A percentile compares a stretch with the other conserved stretches of the same genome.
These are phyloP conservation scores for Cylloceria caligata DNA, from an alignment of 2,888 invertebrate genomes.

Conservation along the genomic window DNA sequence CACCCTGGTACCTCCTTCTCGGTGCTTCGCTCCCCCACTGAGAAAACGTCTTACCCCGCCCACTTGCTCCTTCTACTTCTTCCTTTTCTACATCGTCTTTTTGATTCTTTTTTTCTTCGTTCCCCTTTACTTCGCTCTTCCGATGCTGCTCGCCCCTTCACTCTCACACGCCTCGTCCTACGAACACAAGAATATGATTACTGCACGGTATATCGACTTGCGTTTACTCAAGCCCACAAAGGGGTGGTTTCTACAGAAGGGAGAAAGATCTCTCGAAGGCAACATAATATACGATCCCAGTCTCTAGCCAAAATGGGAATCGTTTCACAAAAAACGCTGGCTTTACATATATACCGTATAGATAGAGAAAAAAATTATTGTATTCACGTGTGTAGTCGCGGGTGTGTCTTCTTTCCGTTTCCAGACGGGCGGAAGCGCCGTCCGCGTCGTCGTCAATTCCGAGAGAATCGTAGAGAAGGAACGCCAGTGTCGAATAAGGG, in stretches of 20 bases:
- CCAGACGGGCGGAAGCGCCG: conserved; percentile 26
- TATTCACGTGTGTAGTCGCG: conserved; percentile 73
- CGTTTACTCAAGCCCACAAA: conserved; percentile 47
- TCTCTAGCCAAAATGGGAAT: conserved; percentile 15
- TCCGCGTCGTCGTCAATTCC: conserved; percentile 55
- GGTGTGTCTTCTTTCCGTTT: conserved; percentile 36
- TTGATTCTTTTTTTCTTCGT: conserved; percentile 51
- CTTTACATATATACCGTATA: not conserved
- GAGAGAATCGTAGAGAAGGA: conserved; percentile 14
- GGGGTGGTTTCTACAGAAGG: conserved; percentile 55
- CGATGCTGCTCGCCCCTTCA: conserved; percentile 55
- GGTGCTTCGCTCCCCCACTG: conserved; percentile 59
- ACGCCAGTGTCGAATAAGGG: conserved; percentile 24
- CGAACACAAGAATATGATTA: too few relatives aligned
- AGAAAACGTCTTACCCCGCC: conserved; percentile 64
- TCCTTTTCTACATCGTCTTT: conserved; percentile 62
- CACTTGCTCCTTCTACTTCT: conserved; percentile 59
- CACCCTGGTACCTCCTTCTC: conserved; percentile 58
- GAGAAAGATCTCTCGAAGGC: conserved; percentile 57
- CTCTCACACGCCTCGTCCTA: too few relatives aligned
- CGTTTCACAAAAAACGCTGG: not conserved
- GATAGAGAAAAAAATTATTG: conserved; percentile 70
- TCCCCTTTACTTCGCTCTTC: conserved; percentile 44
- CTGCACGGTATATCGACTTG: conserved; percentile 29
- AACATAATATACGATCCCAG: conserved; percentile 71